Conservation (phyloP, 2,113 vertebrate genomes). For the Gobiocypris rarus region DNA sequence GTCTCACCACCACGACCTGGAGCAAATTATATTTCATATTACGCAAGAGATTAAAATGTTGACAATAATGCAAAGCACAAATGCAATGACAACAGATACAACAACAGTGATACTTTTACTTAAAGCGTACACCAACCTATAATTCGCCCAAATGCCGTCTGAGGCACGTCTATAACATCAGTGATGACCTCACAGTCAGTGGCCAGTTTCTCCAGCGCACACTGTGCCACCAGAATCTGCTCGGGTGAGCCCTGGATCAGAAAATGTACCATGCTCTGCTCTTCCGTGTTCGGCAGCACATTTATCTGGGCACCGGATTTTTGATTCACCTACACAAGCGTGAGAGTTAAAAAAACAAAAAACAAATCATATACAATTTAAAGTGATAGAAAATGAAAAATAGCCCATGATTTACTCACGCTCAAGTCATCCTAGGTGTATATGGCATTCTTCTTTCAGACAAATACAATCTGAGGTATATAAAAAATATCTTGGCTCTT, state of each 20-base stretch:
- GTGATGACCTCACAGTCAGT: slow-evolving; percentile 72
- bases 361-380: not conserved
- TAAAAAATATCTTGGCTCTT: too few species aligned
- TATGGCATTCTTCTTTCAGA: too few species aligned
- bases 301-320: slow-evolving; percentile 81
- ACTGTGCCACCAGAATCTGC: slow-evolving; percentile 82
- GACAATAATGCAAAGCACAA: not conserved
- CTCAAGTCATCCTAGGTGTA: too few species aligned
- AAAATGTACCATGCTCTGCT: slow-evolving; percentile 66
- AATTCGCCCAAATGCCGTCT: slow-evolving; percentile 83
- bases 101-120: too few species aligned
- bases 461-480: too few species aligned
- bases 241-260: slow-evolving; percentile 82
- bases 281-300: slow-evolving; percentile 60
- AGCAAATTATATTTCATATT: not conserved
- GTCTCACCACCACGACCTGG: slow-evolving; percentile 88
- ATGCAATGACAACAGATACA: not conserved
- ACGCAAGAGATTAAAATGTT: not conserved
- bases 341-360: not conserved
- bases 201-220: slow-evolving; percentile 79
- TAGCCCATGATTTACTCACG: too few species aligned
- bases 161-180: slow-evolving; percentile 82
- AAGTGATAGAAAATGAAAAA: too few species aligned
- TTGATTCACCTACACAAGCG: slow-evolving; percentile 74
- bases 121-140: slow-evolving; percentile 78